phyloP scores from a whole-genome alignment of 2,113 vertebrate species.

The Daboia siamensis region DNA sequence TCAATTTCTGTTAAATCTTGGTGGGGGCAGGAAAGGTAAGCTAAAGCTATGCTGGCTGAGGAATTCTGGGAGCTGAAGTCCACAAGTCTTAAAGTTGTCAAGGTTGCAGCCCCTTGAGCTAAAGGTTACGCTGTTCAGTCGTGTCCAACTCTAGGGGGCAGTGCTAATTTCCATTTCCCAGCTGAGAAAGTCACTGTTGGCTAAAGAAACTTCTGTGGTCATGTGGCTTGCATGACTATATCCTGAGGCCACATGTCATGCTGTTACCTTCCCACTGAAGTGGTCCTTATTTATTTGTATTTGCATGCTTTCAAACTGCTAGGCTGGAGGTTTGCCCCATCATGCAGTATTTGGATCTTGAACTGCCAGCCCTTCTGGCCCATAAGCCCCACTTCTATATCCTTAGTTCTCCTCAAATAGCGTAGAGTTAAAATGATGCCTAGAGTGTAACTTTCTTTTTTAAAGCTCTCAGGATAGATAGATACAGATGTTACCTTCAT shows the following conservation, averaged over 20 bases:
- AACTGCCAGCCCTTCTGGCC: not conserved
- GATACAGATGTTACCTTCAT: not conserved
- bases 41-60: no score
- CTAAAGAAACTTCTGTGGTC: not conserved
- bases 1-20: not conserved
- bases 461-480: not conserved
- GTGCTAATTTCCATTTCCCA: not conserved
- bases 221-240: not conserved
- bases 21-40: rapidly evolving
- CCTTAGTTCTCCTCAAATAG: not conserved
- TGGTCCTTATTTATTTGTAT: not conserved
- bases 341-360: not conserved
- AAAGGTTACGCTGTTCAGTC: not conserved
- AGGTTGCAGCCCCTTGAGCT: not conserved
- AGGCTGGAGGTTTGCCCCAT: not conserved
- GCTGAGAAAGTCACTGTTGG: not conserved
- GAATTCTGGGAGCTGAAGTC: no score
- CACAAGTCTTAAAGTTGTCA: no score
- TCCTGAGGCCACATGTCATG: not conserved
- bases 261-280: not conserved
- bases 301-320: not conserved
- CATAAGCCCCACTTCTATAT: not conserved
- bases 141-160: not conserved
- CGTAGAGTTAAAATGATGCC: not conserved
- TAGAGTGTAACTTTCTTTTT: not conserved